Conservation (phyloP, 2,113 vertebrate species). For the Sprattus sprattus region DNA sequence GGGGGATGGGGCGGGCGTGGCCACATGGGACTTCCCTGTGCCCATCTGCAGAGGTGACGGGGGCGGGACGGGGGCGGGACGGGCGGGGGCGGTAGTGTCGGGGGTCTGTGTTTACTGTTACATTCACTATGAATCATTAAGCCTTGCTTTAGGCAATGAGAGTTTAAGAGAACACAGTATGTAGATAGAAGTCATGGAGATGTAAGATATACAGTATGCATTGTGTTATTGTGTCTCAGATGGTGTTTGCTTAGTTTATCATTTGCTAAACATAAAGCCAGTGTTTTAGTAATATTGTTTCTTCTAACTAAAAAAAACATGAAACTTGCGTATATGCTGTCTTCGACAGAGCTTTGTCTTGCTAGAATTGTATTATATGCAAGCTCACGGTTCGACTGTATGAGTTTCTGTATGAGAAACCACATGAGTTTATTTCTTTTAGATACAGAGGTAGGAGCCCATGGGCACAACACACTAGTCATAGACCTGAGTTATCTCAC, state of each 20-base stretch:
- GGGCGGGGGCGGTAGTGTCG: background rate
- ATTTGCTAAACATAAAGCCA: background rate
- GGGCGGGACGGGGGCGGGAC: constrained; percentile 18
- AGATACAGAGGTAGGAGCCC: background rate
- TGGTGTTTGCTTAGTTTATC: background rate
- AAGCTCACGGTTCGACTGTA: background rate
- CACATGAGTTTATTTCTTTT: background rate
- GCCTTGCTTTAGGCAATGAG: background rate
- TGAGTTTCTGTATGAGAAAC: background rate
- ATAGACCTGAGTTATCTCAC: background rate
- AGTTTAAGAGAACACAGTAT: no score
- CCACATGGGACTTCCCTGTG: constrained; percentile 94
- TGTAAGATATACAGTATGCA: background rate
- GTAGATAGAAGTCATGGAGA: no score
- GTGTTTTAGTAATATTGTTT: background rate
- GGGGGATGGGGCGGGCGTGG: constrained; percentile 70
- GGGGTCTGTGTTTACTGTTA: background rate
- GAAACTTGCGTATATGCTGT: background rate
- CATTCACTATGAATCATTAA: background rate
- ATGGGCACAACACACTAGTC: background rate
- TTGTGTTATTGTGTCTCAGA: background rate
- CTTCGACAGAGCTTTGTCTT: constrained; percentile 5
- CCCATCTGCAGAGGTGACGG: constrained; percentile 96
- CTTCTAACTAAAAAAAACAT: background rate
- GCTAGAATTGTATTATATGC: constrained; percentile 10